A percentile compares a stretch with the other conserved stretches of the same genome.
These are phyloP conservation scores for Gadopsis bispinosus DNA, from an alignment of 2,797 vertebrate genomes.

Conservation along the genomic window DNA sequence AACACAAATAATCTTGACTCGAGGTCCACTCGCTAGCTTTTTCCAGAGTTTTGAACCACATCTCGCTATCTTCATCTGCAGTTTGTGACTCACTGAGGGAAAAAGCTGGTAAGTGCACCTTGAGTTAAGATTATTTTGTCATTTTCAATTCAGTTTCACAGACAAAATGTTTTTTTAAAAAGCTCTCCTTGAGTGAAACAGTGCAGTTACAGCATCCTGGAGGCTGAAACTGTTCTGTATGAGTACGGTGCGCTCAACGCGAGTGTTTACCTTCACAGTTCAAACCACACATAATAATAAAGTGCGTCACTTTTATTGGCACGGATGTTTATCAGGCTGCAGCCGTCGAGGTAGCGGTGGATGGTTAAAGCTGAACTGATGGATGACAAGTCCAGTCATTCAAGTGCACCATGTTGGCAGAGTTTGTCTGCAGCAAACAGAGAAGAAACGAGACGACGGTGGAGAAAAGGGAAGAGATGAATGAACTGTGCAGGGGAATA, in stretches of 20 bases:
- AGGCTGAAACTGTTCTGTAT: neutral
- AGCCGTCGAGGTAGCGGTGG: slow-evolving; percentile 58
- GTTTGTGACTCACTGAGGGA: neutral
- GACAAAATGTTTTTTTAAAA: neutral
- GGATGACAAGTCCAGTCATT: neutral
- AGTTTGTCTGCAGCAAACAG: slow-evolving; percentile 42
- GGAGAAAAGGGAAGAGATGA: neutral
- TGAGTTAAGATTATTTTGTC: neutral
- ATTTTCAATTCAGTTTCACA: neutral
- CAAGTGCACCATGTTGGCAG: neutral
- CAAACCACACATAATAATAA: slow-evolving; percentile 7
- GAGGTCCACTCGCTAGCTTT: neutral
- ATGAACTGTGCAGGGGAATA: slow-evolving; percentile 5
- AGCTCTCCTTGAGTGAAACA: neutral
- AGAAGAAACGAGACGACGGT: neutral
- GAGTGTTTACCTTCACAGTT: neutral
- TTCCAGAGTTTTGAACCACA: neutral
- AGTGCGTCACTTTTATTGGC: slow-evolving; percentile 39
- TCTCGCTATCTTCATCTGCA: neutral
- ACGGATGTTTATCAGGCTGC: slow-evolving; percentile 2
- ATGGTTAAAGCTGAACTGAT: slow-evolving; percentile 11
- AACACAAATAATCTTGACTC: neutral
- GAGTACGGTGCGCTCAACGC: neutral
- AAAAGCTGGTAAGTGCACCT: neutral
- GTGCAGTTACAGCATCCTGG: neutral